A percentile compares a stretch with the other conserved stretches of the same genome.
These are phyloP conservation scores for Epinotia ramella DNA, from an alignment of 2,888 invertebrate genomes.

Conservation along the genomic window DNA sequence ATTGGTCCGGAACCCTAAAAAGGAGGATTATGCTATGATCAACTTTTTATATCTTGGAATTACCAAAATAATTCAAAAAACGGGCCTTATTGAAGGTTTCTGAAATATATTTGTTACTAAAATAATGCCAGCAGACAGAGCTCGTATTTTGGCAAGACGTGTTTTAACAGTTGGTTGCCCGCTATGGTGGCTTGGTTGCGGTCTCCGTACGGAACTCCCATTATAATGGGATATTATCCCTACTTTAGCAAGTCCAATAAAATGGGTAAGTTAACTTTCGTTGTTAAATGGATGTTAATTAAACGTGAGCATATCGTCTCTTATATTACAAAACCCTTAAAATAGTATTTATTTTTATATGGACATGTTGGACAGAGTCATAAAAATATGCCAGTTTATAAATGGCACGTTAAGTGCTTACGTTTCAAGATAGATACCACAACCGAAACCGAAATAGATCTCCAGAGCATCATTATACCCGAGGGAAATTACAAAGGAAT, in stretches of 20 bases:
- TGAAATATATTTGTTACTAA: neutral
- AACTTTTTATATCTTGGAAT: no score
- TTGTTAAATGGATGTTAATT: constrained; percentile 4
- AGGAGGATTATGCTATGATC: no score
- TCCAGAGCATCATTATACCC: constrained; percentile 74
- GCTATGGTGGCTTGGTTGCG: constrained; percentile 25
- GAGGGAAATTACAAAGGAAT: constrained; percentile 79
- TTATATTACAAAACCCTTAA: neutral
- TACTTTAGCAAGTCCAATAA: constrained; percentile 1
- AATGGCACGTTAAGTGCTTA: constrained; percentile 21
- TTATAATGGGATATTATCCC: constrained; percentile 24
- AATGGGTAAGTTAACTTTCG: neutral
- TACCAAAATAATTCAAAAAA: neutral
- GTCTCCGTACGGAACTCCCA: constrained; percentile 22
- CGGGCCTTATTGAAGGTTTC: neutral
- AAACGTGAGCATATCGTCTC: neutral
- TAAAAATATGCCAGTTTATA: constrained; percentile 17
- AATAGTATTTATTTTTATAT: neutral
- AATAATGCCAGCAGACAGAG: constrained; percentile 8
- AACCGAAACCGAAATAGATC: constrained; percentile 67
- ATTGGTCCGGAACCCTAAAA: no score
- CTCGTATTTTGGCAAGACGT: constrained; percentile 22
- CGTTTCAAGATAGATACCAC: constrained; percentile 55
- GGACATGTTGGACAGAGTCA: neutral
- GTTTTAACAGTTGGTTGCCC: constrained; percentile 25